These are phyloP conservation scores for Lepidochrysops patricia DNA, from an alignment of 2,888 invertebrate genomes.

Conservation along the genomic window DNA sequence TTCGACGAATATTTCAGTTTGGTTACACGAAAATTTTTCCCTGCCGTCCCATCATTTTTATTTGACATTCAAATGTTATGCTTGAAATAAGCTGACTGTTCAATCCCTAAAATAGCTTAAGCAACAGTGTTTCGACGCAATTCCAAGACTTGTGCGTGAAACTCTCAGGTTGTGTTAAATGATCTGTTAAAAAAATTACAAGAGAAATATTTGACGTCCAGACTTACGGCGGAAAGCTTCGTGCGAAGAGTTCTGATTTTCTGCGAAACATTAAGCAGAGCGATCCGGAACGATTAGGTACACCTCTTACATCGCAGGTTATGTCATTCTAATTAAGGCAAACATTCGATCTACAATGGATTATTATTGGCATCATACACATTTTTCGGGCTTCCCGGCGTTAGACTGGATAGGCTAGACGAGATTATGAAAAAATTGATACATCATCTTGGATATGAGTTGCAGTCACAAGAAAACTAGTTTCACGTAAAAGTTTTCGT, in stretches of 20 bases:
- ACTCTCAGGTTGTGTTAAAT: background rate
- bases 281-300: no score
- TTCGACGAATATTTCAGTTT: background rate
- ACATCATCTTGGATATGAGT: background rate
- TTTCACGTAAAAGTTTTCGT: background rate
- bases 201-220: background rate
- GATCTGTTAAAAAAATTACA: background rate
- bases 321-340: no score
- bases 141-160: background rate
- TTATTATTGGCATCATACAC: no score
- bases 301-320: no score
- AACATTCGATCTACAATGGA: no score
- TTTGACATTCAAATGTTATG: background rate
- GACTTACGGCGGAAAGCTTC: background rate
- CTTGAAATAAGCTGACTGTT: background rate
- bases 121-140: background rate
- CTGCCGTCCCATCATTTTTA: background rate
- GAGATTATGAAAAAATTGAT: no score
- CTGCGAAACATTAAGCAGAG: no score
- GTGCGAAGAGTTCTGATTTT: no score
- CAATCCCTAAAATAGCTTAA: background rate
- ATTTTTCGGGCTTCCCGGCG: background rate
- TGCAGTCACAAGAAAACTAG: background rate
- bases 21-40: slow-evolving; percentile 1
- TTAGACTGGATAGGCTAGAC: background rate